Base-by-base conservation (phyloP, 2,797 vertebrate species). In the Hoplostethus mediterraneus region DNA sequence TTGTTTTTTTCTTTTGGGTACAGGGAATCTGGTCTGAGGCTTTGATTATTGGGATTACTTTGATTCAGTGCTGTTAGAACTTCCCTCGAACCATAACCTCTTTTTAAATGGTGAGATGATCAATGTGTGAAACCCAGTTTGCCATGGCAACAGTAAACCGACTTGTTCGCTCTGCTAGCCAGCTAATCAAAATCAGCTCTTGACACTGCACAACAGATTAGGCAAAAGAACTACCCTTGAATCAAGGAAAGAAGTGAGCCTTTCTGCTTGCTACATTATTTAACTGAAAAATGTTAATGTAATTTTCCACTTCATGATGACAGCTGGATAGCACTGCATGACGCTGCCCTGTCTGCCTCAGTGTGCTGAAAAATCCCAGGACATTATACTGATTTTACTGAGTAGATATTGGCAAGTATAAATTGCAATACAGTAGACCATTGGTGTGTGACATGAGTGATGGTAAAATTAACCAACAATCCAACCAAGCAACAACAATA, bases 241-340 rank as follows among this genome's bases (percentile, higher is more conserved):
- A 84, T 83, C 80, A 83, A 70, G 75, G 62, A 40, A 75, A 69
- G 78, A 73, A 80, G 87, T 87, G 73, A 87, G 57, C 65, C 58
- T 67, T 16, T n/a, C 56, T 51, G 49, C 63, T 72, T 67, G 14
- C 31, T 3, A 63, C 60, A 61, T 75, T 75, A 73, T 69, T 71
- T 67, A 65, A 71, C 80, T 79, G 72, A 69, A 84, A 59, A 79
- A 73, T 56, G 56, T 57, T 82, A 28, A 12, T 73, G 72, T 80
- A 64, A 71, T 85, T 73, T 86, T 58, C 58, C 62, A 52, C 67
- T 59, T 25, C 52, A 33, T 71, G 64, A 80, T 60, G 61, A 59
- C 16, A 44, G 58, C 63, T 77, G 75, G 77, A 84, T 51, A 62
- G 12, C 44, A 17, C 56, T 40, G 59, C 52, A 52, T 52, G 16